phyloP scores from a whole-genome alignment of 2,797 vertebrate genomes.

The Oreochromis mossambicus region DNA sequence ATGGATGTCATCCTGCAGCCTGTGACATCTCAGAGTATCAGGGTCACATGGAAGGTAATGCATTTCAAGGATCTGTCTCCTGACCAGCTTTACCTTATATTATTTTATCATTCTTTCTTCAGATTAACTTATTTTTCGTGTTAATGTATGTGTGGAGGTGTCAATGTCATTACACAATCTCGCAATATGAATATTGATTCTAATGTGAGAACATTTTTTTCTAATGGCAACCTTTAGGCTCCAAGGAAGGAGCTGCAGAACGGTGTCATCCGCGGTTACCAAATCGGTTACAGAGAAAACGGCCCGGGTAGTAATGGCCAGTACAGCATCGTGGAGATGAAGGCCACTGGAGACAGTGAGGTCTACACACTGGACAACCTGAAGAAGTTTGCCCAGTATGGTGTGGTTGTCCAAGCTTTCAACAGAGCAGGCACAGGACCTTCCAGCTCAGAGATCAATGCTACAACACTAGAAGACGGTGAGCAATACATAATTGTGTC shows the following conservation, averaged over 20 bases:
- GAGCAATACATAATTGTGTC: conserved; percentile 3
- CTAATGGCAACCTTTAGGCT: conserved; percentile 71
- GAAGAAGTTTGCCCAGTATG: conserved; percentile 97
- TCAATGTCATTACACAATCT: background rate
- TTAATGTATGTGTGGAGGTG: background rate
- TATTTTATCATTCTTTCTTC: background rate
- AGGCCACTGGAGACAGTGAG: conserved; percentile 94
- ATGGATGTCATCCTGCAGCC: conserved; percentile 96
- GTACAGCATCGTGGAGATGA: conserved; percentile 99
- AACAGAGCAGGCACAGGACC: conserved; percentile 95
- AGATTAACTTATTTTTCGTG: background rate
- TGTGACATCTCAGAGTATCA: conserved; percentile 95
- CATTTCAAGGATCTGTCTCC: background rate
- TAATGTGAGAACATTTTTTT: background rate
- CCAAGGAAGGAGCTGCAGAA: conserved; percentile 97
- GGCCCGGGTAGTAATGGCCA: conserved; percentile 96
- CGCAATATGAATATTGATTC: background rate
- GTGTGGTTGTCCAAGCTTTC: conserved; percentile 97
- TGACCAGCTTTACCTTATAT: background rate
- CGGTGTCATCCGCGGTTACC: conserved; percentile 95
- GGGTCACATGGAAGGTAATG: conserved; percentile 96
- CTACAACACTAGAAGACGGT: conserved; percentile 97
- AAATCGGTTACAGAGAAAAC: conserved; percentile 97
- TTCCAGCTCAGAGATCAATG: conserved; percentile 96
- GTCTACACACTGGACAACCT: conserved; percentile 97